These are phyloP conservation scores for Tachuris rubrigastra DNA, from an alignment of 2,113 vertebrate species.

Conservation along the genomic window DNA sequence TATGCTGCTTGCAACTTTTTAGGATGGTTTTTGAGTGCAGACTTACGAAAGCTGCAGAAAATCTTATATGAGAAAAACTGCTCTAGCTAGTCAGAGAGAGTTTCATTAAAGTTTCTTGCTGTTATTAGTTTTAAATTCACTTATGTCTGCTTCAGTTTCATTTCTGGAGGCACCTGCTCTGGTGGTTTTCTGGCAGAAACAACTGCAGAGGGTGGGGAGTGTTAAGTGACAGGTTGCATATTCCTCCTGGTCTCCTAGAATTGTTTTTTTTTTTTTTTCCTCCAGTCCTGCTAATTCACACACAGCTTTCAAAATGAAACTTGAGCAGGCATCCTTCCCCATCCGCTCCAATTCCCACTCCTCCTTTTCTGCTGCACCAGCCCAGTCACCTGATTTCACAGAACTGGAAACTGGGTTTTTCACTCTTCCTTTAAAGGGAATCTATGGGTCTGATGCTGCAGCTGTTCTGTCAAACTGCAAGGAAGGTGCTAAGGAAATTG, in stretches of 20 bases:
- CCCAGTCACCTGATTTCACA: neutral
- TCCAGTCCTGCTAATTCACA: neutral
- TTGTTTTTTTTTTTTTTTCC: neutral
- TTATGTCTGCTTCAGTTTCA: neutral
- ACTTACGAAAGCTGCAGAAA: slow-evolving; percentile 9
- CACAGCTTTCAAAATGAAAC: neutral
- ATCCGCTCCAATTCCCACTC: neutral
- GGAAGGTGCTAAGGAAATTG: neutral
- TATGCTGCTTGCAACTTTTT: neutral
- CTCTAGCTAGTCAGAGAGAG: neutral
- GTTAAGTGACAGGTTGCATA: neutral
- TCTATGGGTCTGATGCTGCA: neutral
- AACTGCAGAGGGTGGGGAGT: neutral
- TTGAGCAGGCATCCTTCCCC: neutral
- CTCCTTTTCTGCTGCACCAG: neutral
- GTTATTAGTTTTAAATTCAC: slow-evolving; percentile 46
- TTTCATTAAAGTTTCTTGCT: slow-evolving; percentile 21
- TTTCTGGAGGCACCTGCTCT: neutral
- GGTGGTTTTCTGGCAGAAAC: neutral
- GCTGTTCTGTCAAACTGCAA: neutral
- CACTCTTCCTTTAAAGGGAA: neutral
- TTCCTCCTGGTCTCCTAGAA: neutral
- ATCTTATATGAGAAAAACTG: neutral
- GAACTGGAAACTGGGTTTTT: neutral
- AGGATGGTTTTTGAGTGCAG: neutral